phyloP scores from a whole-genome alignment of 2,888 invertebrate species.

The Meteorus colon region DNA sequence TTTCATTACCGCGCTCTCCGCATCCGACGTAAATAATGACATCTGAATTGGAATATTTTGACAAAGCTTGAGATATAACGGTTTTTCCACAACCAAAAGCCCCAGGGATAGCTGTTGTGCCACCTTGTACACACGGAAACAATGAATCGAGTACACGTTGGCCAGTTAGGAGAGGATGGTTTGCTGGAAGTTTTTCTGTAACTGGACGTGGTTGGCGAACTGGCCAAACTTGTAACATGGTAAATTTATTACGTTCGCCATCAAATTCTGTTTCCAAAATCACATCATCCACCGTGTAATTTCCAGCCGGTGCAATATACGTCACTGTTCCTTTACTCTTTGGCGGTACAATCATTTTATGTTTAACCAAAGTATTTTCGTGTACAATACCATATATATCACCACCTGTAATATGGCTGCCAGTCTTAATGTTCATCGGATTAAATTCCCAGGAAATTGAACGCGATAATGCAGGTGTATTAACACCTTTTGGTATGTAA shows the following conservation, averaged over 20 bases:
- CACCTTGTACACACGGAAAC: constrained; percentile 99
- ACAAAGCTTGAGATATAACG: constrained; percentile 99
- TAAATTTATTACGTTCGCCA: constrained; percentile 92
- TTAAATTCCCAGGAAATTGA: constrained; percentile 93
- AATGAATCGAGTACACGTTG: constrained; percentile 98
- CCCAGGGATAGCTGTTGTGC: constrained; percentile 98
- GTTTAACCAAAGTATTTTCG: constrained; percentile 98
- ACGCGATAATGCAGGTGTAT: constrained; percentile 91
- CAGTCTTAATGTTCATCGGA: constrained; percentile 87
- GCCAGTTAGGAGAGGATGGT: constrained; percentile 97
- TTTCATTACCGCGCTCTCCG: constrained; percentile 99
- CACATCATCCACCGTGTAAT: constrained; percentile 95
- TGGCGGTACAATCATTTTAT: constrained; percentile 96
- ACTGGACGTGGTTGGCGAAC: constrained; percentile 97
- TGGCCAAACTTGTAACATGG: constrained; percentile 99
- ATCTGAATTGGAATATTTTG: constrained; percentile 99
- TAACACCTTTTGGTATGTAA: constrained; percentile 99
- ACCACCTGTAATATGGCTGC: constrained; percentile 99
- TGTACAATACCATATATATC: constrained; percentile 97
- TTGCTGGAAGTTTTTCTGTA: constrained; percentile 98
- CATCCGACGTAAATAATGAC: constrained; percentile 99
- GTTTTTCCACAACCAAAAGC: constrained; percentile 99
- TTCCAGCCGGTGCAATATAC: constrained; percentile 94
- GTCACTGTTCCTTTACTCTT: constrained; percentile 97
- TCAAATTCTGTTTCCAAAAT: constrained; percentile 99